A percentile compares a stretch with the other conserved stretches of the same genome.
These are phyloP conservation scores for Petrolisthes manimaculis DNA, from an alignment of 2,888 invertebrate species.

Conservation along the genomic window DNA sequence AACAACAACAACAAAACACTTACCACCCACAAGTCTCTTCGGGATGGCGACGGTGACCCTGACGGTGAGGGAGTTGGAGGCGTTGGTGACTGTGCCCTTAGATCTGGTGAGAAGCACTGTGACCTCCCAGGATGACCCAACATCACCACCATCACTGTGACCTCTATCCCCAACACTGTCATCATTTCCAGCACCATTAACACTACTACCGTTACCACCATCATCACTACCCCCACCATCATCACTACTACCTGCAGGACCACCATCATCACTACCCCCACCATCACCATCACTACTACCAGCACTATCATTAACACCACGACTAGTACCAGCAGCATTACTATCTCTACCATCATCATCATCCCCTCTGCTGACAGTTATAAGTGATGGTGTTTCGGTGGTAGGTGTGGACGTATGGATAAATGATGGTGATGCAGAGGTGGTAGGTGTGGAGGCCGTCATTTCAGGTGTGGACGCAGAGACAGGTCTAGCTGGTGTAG, in stretches of 20 bases:
- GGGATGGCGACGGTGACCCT: background rate
- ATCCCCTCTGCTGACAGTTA: background rate
- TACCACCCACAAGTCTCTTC: background rate
- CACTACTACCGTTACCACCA: background rate
- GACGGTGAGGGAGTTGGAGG: background rate
- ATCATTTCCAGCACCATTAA: background rate
- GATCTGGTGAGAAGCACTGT: background rate
- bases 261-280: background rate
- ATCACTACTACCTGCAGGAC: background rate
- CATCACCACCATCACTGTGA: background rate
- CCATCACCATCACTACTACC: background rate
- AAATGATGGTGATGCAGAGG: too few species aligned
- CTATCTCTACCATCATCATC: background rate
- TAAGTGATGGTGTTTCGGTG: too few species aligned
- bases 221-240: background rate
- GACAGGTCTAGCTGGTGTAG: too few species aligned
- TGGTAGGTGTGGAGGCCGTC: too few species aligned
- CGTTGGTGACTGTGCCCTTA: background rate
- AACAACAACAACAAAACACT: conserved; percentile 3
- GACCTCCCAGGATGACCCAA: background rate
- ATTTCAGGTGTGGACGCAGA: too few species aligned
- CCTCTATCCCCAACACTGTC: background rate
- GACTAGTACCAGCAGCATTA: too few species aligned
- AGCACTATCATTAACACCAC: background rate
- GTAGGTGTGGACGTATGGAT: too few species aligned